Base-by-base conservation (phyloP, 2,888 invertebrate genomes). In the Hypercompe scribonia region DNA sequence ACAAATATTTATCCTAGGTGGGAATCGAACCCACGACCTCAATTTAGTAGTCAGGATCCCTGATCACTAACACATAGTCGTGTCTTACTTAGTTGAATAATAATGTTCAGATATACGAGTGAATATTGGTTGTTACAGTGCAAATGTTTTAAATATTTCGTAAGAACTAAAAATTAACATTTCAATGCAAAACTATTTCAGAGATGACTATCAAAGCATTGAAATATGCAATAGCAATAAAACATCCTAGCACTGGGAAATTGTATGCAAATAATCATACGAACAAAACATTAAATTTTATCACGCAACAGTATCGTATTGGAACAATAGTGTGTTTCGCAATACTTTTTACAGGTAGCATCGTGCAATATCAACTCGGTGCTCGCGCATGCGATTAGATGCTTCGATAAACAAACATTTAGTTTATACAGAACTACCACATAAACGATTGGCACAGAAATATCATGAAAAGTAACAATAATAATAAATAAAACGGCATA, bases 341-440 rank as follows among this genome's bases (percentile, higher is more conserved):
- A 88, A 89, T 87, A 73, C 78, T 89, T 89, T 87, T 88, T 87
- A 86, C 87, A 87, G 83, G 89, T 81, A 89, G 88, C 89, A 86
- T 87, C 89, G 89, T 89, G 89, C 87, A 83, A 88, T 90, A 90
- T 90, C 90, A 88, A 90, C 88, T 88, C 88, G 73, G 84, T 85
- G 87, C 88, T 85, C 79, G 86, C 80, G 89, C 86, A 87, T 86
- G 85, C 85, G 91, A 92, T 92, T 90, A 91, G 90, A 90, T 91
- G 87, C 78, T 76, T 84, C 86, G 91, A 92, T 91, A 91, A 90
- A 89, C 84, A 83, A 86, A 82, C 85, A 84, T 84, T 85, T 85
- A 86, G 76, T 76, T 81, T 77, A 71, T 64, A 65, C 36, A 18
- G 64, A 33, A 33, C 28, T 74, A 31, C 36, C 71, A 71, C 39